Base-by-base conservation (phyloP, 2,113 vertebrate genomes). In the Ceyx melanurus region DNA sequence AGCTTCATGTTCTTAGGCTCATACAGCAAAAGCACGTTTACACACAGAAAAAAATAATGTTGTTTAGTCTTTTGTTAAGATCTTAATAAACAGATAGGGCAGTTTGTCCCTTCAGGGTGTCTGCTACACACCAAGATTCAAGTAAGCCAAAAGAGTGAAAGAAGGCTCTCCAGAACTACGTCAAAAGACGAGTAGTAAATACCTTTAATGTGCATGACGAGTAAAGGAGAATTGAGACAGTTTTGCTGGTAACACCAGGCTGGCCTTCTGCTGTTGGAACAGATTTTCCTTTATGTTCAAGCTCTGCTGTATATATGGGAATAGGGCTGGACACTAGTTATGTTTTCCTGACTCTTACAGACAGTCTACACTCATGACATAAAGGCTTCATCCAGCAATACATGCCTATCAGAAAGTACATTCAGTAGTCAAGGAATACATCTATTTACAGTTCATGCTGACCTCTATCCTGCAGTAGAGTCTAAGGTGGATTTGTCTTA, bases 181-280 rank as follows among this genome's bases (percentile, higher is more conserved):
- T 42, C 37, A 53, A 73, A 82, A 26, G 4, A 22, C 53, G 33
- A 71, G 13, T 21, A 57, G 43, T 37, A 80, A 76, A 80, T 60
- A 80, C 2, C 37, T 42, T 33, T 23, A 37, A 42, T 3, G 6
- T 21, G 4, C 10, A 14, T 28, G n/a, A 64, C 61, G 23, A 85
- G 18, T 1, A 0, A 20, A 53, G 13, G 15, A 61, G 17, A 46
- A 11, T 1, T 58, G 29, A 68, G 25, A 20, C 6, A 71, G 29
- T 25, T 42, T 22, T 0, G 1, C 2, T 12, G 45, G 9, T 20
- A 10, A 10, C 1, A 4, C 50, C 56, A 51, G 25, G 45, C 68
- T 56, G 48, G 7, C 31, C 9, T 53, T 56, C 37, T 76, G 19
- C 75, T 75, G 15, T 54, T 53, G 21, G 21, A 70, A 61, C 9